A percentile compares a stretch with the other conserved stretches of the same genome.
phyloP scores from a whole-genome alignment of 2,888 invertebrate genomes.

The Diaperis boleti region DNA sequence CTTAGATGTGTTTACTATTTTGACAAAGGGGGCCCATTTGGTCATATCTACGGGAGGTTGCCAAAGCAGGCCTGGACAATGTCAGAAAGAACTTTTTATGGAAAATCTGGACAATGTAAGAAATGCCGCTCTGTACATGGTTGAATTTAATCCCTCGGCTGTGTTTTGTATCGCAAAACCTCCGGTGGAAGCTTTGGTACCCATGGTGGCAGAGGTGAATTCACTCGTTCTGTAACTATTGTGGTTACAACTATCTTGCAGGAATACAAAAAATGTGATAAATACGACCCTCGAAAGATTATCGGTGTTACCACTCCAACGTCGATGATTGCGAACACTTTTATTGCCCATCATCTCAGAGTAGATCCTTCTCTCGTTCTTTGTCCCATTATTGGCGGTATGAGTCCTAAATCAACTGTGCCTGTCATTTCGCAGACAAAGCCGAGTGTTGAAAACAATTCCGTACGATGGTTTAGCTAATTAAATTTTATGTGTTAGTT shows the following conservation, averaged over 20 bases:
- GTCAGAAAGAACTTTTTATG: slow-evolving; percentile 56
- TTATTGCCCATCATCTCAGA: slow-evolving; percentile 53
- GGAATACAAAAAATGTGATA: slow-evolving; percentile 61
- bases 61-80: slow-evolving; percentile 50
- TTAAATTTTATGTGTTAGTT: too few relatives aligned
- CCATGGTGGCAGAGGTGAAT: slow-evolving; percentile 61
- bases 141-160: slow-evolving; percentile 62
- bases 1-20: background rate
- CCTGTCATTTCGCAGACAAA: slow-evolving; percentile 61
- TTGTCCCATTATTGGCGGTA: slow-evolving; percentile 62
- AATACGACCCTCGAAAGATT: slow-evolving; percentile 58
- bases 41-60: slow-evolving; percentile 61
- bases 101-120: slow-evolving; percentile 60
- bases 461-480: too few relatives aligned
- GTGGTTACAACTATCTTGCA: slow-evolving; percentile 41
- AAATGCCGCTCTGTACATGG: slow-evolving; percentile 56
- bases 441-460: slow-evolving; percentile 43
- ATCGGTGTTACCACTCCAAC: slow-evolving; percentile 58
- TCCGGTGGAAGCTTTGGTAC: slow-evolving; percentile 62
- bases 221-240: background rate
- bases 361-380: slow-evolving; percentile 53
- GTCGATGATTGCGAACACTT: slow-evolving; percentile 56
- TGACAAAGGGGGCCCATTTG: slow-evolving; percentile 57
- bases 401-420: slow-evolving; percentile 56
- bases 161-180: slow-evolving; percentile 61